Evolutionary conservation across 2,888 invertebrate genomes (phyloP).

Genomic region (Drosophila picticornis): DNA sequence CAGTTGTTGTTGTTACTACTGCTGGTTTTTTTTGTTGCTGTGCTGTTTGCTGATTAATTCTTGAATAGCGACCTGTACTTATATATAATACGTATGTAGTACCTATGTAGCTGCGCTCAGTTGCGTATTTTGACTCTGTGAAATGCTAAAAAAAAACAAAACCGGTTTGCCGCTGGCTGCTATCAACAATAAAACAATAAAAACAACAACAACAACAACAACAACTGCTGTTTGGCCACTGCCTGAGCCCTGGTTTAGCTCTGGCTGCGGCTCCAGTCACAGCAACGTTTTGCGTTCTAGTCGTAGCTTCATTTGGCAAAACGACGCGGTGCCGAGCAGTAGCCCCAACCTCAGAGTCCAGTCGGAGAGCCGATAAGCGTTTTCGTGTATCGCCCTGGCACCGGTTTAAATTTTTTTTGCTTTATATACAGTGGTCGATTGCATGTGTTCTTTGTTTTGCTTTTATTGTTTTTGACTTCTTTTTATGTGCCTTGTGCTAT

Average conservation of each 20-base stretch:
- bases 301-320: conserved; percentile 67
- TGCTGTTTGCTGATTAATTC: conserved; percentile 25
- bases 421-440: conserved; percentile 2
- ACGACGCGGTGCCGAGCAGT: conserved; percentile 64
- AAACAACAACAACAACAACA: conserved; percentile 8
- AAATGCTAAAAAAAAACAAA: conserved; percentile 32
- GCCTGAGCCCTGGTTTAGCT: conserved; percentile 8
- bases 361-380: neutral
- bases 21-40: conserved; percentile 13
- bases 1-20: conserved; percentile 10
- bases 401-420: conserved; percentile 49
- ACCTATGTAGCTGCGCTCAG: conserved; percentile 30
- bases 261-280: conserved; percentile 17
- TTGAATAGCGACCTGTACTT: conserved; percentile 7
- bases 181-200: conserved; percentile 25
- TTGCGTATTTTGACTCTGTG: conserved; percentile 40
- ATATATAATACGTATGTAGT: conserved; percentile 4
- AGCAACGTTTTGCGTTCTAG: conserved; percentile 33
- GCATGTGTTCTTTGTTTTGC: conserved; percentile 8
- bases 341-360: conserved; percentile 25
- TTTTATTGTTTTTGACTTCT: neutral
- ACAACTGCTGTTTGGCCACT: conserved; percentile 20
- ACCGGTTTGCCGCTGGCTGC: conserved; percentile 45
- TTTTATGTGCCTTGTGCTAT: conserved; percentile 17
- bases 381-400: conserved; percentile 21